Conservation (phyloP, 1,140 invertebrate species). For the Diplogasteroides magnus region DNA sequence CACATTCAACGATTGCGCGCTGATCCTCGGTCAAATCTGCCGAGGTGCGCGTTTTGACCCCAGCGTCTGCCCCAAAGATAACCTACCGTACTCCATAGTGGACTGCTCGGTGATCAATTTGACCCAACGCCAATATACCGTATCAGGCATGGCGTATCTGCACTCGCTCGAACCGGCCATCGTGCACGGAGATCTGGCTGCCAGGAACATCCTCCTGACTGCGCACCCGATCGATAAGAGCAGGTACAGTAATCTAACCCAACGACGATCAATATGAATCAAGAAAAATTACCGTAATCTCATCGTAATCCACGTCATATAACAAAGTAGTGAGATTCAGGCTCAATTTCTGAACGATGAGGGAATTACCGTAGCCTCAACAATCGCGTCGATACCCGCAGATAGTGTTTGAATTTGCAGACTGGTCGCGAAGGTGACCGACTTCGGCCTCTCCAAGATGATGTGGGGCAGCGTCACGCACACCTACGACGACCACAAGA, state of each 20-base stretch:
- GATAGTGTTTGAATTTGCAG: no score
- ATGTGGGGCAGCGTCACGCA: background rate
- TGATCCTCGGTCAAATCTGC: background rate
- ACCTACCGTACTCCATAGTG: background rate
- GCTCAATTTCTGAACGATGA: no score
- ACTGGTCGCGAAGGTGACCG: constrained; percentile 12
- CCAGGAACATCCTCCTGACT: constrained; percentile 14
- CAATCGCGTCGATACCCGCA: no score
- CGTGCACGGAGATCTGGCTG: constrained; percentile 17
- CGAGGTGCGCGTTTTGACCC: background rate
- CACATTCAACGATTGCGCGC: background rate
- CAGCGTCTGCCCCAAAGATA: background rate
- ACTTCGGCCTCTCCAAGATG: constrained; percentile 15
- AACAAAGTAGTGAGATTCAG: no score
- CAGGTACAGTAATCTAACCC: background rate
- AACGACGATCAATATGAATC: no score
- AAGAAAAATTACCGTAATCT: no score
- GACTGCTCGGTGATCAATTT: background rate
- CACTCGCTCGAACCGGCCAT: constrained; percentile 11
- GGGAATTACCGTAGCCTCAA: no score
- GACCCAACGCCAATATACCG: background rate
- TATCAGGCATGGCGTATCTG: constrained; percentile 7
- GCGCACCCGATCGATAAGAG: constrained; percentile 5
- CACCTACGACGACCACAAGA: constrained; percentile 9
- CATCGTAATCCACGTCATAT: no score